Conservation (phyloP, 2,888 invertebrate species). For the Aleiodes alternator region DNA sequence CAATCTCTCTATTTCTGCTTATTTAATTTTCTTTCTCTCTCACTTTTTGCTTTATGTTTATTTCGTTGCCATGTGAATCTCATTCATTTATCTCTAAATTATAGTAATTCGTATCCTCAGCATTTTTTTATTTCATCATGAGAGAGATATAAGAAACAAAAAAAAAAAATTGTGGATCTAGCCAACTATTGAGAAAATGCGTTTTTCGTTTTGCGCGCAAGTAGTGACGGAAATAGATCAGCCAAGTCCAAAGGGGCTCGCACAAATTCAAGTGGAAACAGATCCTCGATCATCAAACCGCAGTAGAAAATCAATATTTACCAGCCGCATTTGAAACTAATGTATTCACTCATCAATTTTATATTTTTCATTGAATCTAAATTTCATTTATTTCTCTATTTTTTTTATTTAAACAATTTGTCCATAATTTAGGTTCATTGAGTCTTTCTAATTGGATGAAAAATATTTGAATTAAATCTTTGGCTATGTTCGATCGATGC, state of each 20-base stretch:
- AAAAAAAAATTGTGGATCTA: background rate
- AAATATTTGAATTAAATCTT: no score
- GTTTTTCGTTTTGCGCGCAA: background rate
- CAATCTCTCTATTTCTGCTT: no score
- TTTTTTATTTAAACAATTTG: no score
- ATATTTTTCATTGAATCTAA: background rate
- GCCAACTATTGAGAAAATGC: background rate
- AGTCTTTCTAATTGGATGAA: no score
- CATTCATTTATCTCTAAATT: background rate
- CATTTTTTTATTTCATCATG: background rate
- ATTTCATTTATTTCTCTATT: no score
- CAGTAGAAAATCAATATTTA: background rate
- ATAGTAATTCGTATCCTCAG: background rate
- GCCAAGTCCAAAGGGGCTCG: background rate
- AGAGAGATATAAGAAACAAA: background rate
- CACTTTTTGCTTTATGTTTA: background rate
- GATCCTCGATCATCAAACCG: background rate
- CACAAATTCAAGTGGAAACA: background rate
- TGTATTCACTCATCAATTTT: background rate
- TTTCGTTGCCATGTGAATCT: background rate
- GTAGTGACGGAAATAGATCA: background rate
- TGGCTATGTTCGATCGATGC: no score
- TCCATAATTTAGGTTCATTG: no score
- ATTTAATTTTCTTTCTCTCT: slow-evolving; percentile 1
- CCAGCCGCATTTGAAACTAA: background rate